Evolutionary conservation across 2,113 vertebrate species (phyloP), one percentile per base, ranked within the genome.

Genomic region (Pomatorhinus ruficollis): DNA sequence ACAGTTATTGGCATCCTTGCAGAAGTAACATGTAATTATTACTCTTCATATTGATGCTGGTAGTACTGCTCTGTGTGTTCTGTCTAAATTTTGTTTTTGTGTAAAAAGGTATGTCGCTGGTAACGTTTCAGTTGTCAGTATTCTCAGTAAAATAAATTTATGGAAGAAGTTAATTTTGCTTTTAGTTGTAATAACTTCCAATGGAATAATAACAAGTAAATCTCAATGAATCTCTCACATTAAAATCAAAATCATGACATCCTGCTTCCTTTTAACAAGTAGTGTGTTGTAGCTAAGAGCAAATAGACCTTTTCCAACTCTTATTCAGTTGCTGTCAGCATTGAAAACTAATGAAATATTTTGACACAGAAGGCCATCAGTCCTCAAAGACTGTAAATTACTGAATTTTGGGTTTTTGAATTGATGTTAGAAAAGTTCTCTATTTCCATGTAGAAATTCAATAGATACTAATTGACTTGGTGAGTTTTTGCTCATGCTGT

Each of bases 231-330:
- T 63, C 39, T 85, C 35, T 69, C 1, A 1, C 64, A 47, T 82
- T 80, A 77, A 92, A 91, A 56, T 92, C 11, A 57, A 90, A 85
- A 91, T 40, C 63, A 78, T 40, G 63, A 92, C 39, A 18, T 85
- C 59, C 57, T 89, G 8, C 61, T 91, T 95, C 69, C 81, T 97
- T 97, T 87, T 78, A 89, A 87, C 37, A 69, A 93, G 23, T 30
- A 76, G 45, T 27, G 15, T 77, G 25, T 80, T 63, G 23, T 57
- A 86, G 75, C 61, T 74, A 59, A 90, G 72, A 76, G 79, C 57
- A 88, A 95, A 65, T 40, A 90, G 76, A 90, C 16, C 20, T 94
- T 84, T 91, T 78, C 78, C 0, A 9, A 11, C 44, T 94, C 66
- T 69, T 77, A 71, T 2, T 83, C n/a, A 45, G 42, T 93, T 89